phyloP scores from a whole-genome alignment of 2,888 invertebrate genomes.

The Crocallis elinguaria region DNA sequence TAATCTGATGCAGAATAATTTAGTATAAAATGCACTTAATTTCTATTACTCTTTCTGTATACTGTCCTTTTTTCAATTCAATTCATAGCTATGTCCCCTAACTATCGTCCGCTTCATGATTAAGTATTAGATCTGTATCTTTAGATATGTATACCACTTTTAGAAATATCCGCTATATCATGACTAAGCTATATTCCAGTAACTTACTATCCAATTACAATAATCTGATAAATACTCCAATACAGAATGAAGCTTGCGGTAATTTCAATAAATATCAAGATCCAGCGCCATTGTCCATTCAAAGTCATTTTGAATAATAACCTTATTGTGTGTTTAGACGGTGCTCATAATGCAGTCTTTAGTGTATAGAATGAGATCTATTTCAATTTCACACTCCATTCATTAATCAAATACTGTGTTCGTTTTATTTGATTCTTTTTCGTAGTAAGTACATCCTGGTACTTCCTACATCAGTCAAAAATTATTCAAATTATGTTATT shows the following conservation, averaged over 20 bases:
- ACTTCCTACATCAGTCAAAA: neutral
- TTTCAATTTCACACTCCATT: slow-evolving; percentile 66
- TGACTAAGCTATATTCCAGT: neutral
- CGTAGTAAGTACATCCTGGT: neutral
- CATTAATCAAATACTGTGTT: slow-evolving; percentile 59
- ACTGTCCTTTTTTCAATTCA: too few relatives aligned
- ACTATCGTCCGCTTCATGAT: too few relatives aligned
- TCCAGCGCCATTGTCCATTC: slow-evolving; percentile 33
- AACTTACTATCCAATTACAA: slow-evolving; percentile 8
- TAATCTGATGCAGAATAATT: too few relatives aligned
- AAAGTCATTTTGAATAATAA: slow-evolving; percentile 37
- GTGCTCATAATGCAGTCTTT: slow-evolving; percentile 38
- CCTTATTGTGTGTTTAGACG: slow-evolving; percentile 37
- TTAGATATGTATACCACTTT: slow-evolving; percentile 3
- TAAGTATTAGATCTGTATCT: neutral
- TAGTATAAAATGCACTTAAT: too few relatives aligned
- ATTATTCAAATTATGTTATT: neutral
- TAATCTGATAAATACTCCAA: slow-evolving; percentile 16
- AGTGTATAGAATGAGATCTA: slow-evolving; percentile 43
- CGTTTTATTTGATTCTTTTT: slow-evolving; percentile 30
- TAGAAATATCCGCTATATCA: neutral
- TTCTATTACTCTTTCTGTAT: too few relatives aligned
- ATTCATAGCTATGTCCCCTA: too few relatives aligned
- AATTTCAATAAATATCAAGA: slow-evolving; percentile 24
- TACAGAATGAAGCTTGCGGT: slow-evolving; percentile 6